These are phyloP conservation scores for Poecile atricapillus DNA, from an alignment of 2,113 vertebrate species.

Conservation along the genomic window DNA sequence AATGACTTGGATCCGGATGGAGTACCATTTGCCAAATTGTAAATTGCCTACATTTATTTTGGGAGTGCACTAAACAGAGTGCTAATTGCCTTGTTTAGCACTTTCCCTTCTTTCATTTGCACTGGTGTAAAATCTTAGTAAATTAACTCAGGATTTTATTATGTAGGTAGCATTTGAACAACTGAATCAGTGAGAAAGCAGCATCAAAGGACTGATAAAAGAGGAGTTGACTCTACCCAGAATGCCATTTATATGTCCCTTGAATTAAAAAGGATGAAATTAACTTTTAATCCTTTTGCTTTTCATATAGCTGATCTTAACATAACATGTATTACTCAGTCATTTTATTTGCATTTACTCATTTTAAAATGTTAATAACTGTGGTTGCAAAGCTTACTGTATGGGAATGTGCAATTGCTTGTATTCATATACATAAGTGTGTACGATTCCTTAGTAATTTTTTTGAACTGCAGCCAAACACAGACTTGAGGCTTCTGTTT, in stretches of 20 bases:
- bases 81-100: constrained; percentile 85
- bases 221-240: constrained; percentile 76
- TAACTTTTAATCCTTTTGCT: constrained; percentile 80
- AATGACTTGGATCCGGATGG: constrained; percentile 75
- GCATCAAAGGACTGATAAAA: constrained; percentile 76
- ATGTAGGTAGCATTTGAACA: constrained; percentile 81
- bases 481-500: constrained; percentile 72
- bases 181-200: constrained; percentile 77
- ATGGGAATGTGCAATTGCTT: constrained; percentile 56
- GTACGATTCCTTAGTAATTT: constrained; percentile 73
- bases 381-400: constrained; percentile 51
- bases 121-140: constrained; percentile 82
- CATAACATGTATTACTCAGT: constrained; percentile 68
- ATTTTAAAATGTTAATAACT: constrained; percentile 73
- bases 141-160: constrained; percentile 81
- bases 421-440: constrained; percentile 71
- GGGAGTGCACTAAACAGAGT: constrained; percentile 82
- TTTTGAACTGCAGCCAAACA: constrained; percentile 70
- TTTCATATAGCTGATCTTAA: constrained; percentile 76
- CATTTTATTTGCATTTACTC: constrained; percentile 77
- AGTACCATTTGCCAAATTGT: constrained; percentile 81
- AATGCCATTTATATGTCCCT: constrained; percentile 78
- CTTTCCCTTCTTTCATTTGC: constrained; percentile 81
- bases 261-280: constrained; percentile 80
- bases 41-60: constrained; percentile 84